phyloP scores from a whole-genome alignment of 1,140 invertebrate species.

The Lordiphosa collinella region DNA sequence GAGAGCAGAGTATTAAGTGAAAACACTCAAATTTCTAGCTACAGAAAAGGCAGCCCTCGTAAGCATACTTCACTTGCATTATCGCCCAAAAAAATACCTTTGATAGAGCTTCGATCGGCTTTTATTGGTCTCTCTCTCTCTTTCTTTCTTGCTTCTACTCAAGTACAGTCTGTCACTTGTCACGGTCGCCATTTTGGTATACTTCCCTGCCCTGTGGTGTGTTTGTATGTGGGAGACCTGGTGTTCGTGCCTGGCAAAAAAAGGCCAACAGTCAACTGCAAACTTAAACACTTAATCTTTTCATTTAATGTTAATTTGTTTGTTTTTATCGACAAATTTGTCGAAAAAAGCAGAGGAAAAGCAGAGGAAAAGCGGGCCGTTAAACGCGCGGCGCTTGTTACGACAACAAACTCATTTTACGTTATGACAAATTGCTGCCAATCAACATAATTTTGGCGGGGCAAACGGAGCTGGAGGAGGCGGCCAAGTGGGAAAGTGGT shows the following conservation, averaged over 20 bases:
- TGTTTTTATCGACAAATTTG: constrained; percentile 76
- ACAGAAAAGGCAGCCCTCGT: too few relatives aligned
- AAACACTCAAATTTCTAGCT: too few relatives aligned
- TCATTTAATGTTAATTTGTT: constrained; percentile 77
- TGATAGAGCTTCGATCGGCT: too few relatives aligned
- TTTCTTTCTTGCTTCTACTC: too few relatives aligned
- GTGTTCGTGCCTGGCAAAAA: constrained; percentile 46
- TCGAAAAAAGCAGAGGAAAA: background rate
- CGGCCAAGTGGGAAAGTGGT: constrained; percentile 4
- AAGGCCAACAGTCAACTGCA: constrained; percentile 34
- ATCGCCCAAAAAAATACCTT: too few relatives aligned
- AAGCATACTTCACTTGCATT: too few relatives aligned
- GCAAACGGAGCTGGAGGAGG: background rate
- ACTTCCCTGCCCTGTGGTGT: background rate
- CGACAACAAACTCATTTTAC: constrained; percentile 75
- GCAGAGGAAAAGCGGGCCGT: constrained; percentile 8
- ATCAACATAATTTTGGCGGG: constrained; percentile 69
- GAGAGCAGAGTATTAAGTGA: too few relatives aligned
- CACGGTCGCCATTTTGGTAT: too few relatives aligned
- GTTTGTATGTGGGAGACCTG: constrained; percentile 3
- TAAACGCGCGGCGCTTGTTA: constrained; percentile 68
- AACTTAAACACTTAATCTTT: constrained; percentile 77
- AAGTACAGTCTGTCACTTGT: too few relatives aligned
- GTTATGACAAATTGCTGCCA: constrained; percentile 77
- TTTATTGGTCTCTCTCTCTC: too few relatives aligned